Percentiles rank a stretch among this genome's conserved stretches.
These are phyloP conservation scores for Sturnus vulgaris DNA, from an alignment of 2,113 vertebrate species.

Conservation along the genomic window DNA sequence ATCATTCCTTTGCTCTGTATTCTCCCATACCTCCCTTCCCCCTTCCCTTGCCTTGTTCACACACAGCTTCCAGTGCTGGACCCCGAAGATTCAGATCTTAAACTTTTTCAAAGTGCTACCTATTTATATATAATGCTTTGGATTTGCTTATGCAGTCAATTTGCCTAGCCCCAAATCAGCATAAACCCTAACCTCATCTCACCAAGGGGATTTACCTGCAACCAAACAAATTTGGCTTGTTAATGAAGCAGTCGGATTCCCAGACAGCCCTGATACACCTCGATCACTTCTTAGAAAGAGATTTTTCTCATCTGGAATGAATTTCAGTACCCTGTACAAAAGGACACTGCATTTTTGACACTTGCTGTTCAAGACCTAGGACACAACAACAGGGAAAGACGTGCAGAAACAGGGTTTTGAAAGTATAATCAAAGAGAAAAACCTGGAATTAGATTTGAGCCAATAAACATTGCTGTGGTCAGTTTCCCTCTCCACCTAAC, in stretches of 20 bases:
- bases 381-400: neutral
- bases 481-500: neutral
- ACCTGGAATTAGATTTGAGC: neutral
- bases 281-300: constrained; percentile 47
- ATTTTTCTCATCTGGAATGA: neutral
- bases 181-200: constrained; percentile 49
- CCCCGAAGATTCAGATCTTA: constrained; percentile 2
- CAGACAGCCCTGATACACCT: constrained; percentile 26
- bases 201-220: constrained; percentile 54
- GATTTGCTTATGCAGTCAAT: constrained; percentile 45
- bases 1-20: neutral
- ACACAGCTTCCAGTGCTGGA: neutral
- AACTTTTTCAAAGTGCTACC: constrained; percentile 33
- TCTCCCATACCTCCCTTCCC: neutral
- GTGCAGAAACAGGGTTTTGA: neutral
- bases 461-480: neutral
- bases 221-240: constrained; percentile 38
- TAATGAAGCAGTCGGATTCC: constrained; percentile 41
- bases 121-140: constrained; percentile 50
- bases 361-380: neutral
- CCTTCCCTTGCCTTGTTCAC: neutral
- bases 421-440: neutral
- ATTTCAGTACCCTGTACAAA: neutral
- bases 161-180: constrained; percentile 46
- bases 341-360: neutral